phyloP scores from a whole-genome alignment of 1,140 invertebrate genomes.

The Saccostrea echinata region DNA sequence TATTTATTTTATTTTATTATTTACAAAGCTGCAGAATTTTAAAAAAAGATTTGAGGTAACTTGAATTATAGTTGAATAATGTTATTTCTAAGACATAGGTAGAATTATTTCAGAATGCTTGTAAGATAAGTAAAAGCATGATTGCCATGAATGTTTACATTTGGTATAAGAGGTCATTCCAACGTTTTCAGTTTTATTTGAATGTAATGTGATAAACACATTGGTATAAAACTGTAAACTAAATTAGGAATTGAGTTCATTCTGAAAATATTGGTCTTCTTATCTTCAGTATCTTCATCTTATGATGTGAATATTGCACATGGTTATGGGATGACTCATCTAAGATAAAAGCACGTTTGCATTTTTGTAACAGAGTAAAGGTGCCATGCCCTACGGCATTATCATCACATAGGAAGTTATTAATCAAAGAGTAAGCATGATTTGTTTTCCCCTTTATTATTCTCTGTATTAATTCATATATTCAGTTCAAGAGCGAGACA shows the following conservation, averaged over 20 bases:
- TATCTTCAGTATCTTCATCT: background rate
- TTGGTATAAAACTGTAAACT: too few species aligned
- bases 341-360: constrained; percentile 24
- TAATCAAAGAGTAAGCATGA: constrained; percentile 10
- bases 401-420: constrained; percentile 10
- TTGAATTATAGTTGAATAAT: too few species aligned
- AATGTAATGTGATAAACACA: too few species aligned
- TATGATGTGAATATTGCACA: background rate
- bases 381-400: constrained; percentile 7
- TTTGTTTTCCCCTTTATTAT: background rate
- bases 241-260: too few species aligned
- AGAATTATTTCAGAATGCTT: too few species aligned
- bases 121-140: too few species aligned
- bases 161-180: too few species aligned
- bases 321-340: background rate
- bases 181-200: background rate
- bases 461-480: background rate
- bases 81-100: too few species aligned
- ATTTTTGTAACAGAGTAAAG: background rate
- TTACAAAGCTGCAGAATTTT: too few species aligned
- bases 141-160: too few species aligned
- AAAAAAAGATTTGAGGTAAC: too few species aligned
- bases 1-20: background rate
- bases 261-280: background rate
- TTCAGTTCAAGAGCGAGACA: background rate